Evolutionary conservation across 2,113 vertebrate species (phyloP).

Genomic region (Mirza zaza): DNA sequence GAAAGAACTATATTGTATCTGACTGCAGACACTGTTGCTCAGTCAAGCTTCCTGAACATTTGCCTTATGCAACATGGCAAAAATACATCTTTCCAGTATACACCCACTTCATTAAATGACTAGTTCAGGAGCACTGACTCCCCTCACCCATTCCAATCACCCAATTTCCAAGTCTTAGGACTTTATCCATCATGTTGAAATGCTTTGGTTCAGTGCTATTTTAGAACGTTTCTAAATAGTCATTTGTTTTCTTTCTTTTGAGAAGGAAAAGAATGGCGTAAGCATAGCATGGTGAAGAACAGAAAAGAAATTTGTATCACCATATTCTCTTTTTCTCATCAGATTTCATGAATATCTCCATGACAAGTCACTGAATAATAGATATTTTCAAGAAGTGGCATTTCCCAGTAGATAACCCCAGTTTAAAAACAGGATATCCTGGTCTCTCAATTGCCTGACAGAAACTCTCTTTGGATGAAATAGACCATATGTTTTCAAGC

Average conservation of each 20-base stretch:
- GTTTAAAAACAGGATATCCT: constrained; percentile 66
- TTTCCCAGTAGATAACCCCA: constrained; percentile 63
- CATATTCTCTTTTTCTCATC: constrained; percentile 37
- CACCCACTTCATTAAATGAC: not conserved
- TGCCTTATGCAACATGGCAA: constrained; percentile 37
- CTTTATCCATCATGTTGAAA: not conserved
- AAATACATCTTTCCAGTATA: constrained; percentile 45
- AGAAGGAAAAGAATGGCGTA: not conserved
- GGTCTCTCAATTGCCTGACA: constrained; percentile 42
- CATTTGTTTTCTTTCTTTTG: constrained; percentile 44
- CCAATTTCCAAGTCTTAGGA: not conserved
- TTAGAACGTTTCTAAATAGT: constrained; percentile 28
- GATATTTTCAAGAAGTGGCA: constrained; percentile 52
- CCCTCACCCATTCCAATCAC: not conserved
- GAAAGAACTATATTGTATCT: constrained; percentile 68
- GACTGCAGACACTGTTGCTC: constrained; percentile 53
- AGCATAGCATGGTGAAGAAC: not conserved
- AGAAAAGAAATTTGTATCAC: not conserved
- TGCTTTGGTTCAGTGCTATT: not conserved
- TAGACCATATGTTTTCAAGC: constrained; percentile 27
- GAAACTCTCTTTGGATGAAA: constrained; percentile 64
- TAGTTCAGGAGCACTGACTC: not conserved
- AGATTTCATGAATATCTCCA: constrained; percentile 41
- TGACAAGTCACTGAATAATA: constrained; percentile 69
- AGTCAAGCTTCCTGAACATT: constrained; percentile 54